These are phyloP conservation scores for Piscicola geometra DNA, from an alignment of 2,888 invertebrate species.

Conservation along the genomic window DNA sequence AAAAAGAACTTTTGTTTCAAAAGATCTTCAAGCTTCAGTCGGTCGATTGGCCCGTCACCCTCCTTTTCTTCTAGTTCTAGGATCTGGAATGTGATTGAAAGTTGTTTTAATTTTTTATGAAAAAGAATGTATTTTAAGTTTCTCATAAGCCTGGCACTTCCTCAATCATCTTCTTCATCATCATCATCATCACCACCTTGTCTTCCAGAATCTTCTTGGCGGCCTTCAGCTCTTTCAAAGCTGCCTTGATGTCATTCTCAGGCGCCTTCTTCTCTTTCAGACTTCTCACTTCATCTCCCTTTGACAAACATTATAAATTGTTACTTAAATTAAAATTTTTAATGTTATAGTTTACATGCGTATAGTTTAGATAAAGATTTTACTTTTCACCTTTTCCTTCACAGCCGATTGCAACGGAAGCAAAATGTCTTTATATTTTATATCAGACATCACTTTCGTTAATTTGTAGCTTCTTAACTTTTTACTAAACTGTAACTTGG, in stretches of 20 bases:
- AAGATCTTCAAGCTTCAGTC: slow-evolving; percentile 91
- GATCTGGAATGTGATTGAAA: slow-evolving; percentile 61
- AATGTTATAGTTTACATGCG: neutral
- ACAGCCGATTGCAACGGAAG: slow-evolving; percentile 40
- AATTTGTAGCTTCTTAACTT: neutral
- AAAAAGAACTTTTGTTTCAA: slow-evolving; percentile 93
- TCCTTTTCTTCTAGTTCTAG: slow-evolving; percentile 62
- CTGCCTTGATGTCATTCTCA: slow-evolving; percentile 85
- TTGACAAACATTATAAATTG: no score
- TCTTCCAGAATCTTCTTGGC: slow-evolving; percentile 87
- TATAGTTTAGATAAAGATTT: neutral
- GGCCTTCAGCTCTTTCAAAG: slow-evolving; percentile 83
- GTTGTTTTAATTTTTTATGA: neutral
- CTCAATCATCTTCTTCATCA: neutral
- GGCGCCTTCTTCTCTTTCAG: slow-evolving; percentile 81
- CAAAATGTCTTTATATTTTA: slow-evolving; percentile 35
- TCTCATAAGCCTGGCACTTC: no score
- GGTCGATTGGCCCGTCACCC: slow-evolving; percentile 65
- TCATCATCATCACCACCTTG: slow-evolving; percentile 58
- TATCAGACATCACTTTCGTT: slow-evolving; percentile 15
- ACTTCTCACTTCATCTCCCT: slow-evolving; percentile 84
- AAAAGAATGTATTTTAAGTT: no score
- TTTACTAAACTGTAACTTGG: slow-evolving; percentile 3
- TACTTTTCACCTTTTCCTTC: slow-evolving; percentile 39
- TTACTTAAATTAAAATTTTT: slow-evolving; percentile 6